A percentile compares a stretch with the other conserved stretches of the same genome.
Evolutionary conservation across 2,888 invertebrate species (phyloP).

Genomic region (Aspidapion aeneum): DNA sequence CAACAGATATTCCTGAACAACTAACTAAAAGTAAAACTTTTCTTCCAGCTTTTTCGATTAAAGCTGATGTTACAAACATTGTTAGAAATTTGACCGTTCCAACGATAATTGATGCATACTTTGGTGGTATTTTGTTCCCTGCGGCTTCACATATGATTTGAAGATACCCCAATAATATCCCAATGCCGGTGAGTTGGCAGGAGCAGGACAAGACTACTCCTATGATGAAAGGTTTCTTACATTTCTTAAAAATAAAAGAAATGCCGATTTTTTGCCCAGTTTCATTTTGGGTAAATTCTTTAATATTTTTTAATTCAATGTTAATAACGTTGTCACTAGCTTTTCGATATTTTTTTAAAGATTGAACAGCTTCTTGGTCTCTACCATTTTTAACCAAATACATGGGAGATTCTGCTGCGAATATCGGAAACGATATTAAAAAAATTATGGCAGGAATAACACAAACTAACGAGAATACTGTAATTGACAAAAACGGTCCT

Average conservation of each 20-base stretch:
- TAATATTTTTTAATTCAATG: conserved; percentile 13
- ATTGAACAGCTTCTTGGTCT: conserved; percentile 56
- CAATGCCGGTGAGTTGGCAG: conserved; percentile 76
- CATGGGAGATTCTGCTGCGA: conserved; percentile 23
- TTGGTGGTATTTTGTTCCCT: conserved; percentile 58
- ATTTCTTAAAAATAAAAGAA: conserved; percentile 37
- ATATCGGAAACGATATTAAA: conserved; percentile 9
- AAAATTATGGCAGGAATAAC: conserved; percentile 14
- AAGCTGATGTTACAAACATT: conserved; percentile 66
- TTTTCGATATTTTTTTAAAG: conserved; percentile 52
- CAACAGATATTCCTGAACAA: conserved; percentile 51
- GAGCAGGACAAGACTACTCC: conserved; percentile 75
- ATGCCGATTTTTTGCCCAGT: conserved; percentile 33
- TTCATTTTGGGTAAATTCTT: conserved; percentile 13
- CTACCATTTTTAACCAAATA: conserved; percentile 48
- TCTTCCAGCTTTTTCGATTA: conserved; percentile 73
- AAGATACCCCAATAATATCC: conserved; percentile 75
- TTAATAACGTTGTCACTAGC: background rate
- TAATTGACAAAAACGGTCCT: conserved; percentile 14
- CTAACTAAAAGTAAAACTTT: conserved; percentile 50
- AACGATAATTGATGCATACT: conserved; percentile 68
- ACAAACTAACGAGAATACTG: background rate
- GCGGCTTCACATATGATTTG: conserved; percentile 67
- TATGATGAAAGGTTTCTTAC: conserved; percentile 58
- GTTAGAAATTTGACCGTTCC: conserved; percentile 69